Percentiles rank a stretch among this genome's conserved stretches.
Evolutionary conservation across 53 echinoderm and acorn worm species (phyloP).

Genomic region (Pentamera pediparva): DNA sequence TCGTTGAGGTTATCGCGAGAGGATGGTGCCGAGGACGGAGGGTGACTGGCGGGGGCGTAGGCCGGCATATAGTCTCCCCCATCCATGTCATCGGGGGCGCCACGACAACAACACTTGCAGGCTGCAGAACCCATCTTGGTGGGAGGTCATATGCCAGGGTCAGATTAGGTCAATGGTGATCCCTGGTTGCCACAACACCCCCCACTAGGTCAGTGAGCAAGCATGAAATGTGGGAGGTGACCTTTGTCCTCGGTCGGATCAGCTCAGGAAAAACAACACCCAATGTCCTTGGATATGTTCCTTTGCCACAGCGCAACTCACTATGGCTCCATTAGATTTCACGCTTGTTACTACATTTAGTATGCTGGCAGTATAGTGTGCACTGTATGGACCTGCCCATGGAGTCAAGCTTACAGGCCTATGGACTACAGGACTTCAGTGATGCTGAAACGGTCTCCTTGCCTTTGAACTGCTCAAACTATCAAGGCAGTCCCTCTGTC

Average conservation of each 20-base stretch:
- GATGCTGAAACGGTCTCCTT: no score
- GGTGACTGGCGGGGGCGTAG: conserved; percentile 48
- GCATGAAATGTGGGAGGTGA: not conserved
- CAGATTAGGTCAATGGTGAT: not conserved
- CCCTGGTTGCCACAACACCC: not conserved
- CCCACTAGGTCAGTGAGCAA: no score
- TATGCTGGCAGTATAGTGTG: no score
- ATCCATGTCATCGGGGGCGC: conserved; percentile 76
- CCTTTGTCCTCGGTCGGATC: not conserved
- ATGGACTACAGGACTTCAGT: no score
- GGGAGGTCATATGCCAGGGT: not conserved
- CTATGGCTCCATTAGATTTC: not conserved
- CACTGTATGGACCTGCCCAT: no score
- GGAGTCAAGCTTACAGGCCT: no score
- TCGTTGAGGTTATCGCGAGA: not conserved
- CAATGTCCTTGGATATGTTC: not conserved
- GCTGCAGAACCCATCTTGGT: conserved; percentile 52
- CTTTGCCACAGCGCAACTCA: not conserved
- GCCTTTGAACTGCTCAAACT: no score
- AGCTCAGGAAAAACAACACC: not conserved
- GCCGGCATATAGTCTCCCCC: conserved; percentile 65
- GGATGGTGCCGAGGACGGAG: not conserved
- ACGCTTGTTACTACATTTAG: no score
- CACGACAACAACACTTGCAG: conserved; percentile 70
- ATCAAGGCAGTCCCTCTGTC: no score